Evolutionary conservation across 2,113 vertebrate species (phyloP).

Genomic region (Callionymus lyra): DNA sequence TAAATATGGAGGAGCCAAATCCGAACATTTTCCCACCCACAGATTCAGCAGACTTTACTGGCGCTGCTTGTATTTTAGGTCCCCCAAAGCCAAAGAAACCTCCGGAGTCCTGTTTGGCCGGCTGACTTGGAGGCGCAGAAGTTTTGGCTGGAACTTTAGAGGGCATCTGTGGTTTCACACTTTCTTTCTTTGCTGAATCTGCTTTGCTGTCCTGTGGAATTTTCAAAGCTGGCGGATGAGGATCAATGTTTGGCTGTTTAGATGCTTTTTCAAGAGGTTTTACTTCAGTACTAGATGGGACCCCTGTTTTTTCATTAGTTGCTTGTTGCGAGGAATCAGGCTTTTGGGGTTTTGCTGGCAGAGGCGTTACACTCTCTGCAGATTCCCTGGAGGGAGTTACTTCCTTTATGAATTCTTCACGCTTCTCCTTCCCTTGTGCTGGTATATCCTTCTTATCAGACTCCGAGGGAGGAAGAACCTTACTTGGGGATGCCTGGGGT

Average conservation of each 20-base stretch:
- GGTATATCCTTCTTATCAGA: conserved; percentile 19
- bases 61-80: conserved; percentile 51
- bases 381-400: background rate
- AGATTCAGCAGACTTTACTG: conserved; percentile 48
- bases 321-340: background rate
- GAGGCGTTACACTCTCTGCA: conserved; percentile 18
- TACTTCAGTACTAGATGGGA: conserved; percentile 1
- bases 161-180: conserved; percentile 37
- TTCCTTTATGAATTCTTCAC: conserved; percentile 38
- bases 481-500: conserved; percentile 49
- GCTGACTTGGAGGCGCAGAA: conserved; percentile 38
- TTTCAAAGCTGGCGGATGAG: conserved; percentile 1
- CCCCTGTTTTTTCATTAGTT: conserved; percentile 14
- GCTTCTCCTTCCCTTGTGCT: conserved; percentile 20
- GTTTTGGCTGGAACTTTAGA: conserved; percentile 57
- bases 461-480: conserved; percentile 6
- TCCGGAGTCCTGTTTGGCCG: conserved; percentile 67
- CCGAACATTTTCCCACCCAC: conserved; percentile 67
- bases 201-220: conserved; percentile 38
- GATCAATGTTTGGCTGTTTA: background rate
- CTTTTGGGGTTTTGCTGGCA: conserved; percentile 33
- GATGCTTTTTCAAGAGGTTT: background rate
- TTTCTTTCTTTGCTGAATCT: conserved; percentile 40
- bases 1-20: conserved; percentile 58
- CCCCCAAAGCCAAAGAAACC: conserved; percentile 70